These are phyloP conservation scores for Parochlus steinenii DNA, from an alignment of 2,888 invertebrate genomes.

Conservation along the genomic window DNA sequence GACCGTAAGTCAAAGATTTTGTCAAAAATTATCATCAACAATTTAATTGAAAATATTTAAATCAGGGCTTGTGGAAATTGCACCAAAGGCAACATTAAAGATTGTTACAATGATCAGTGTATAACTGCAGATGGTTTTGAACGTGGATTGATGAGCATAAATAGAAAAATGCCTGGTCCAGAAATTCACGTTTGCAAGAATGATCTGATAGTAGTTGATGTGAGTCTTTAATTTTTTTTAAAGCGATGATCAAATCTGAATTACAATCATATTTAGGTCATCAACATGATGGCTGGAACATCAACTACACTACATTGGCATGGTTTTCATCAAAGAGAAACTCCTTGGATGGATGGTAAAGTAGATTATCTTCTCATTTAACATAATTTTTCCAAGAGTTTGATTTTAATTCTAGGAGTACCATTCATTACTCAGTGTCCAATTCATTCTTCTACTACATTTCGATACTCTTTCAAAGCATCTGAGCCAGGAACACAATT, in stretches of 20 bases:
- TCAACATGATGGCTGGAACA: constrained; percentile 56
- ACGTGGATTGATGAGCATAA: constrained; percentile 31
- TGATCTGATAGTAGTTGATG: constrained; percentile 62
- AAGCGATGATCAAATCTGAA: too few relatives aligned
- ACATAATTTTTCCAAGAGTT: too few relatives aligned
- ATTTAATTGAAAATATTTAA: background rate
- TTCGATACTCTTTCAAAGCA: constrained; percentile 50
- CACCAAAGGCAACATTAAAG: constrained; percentile 21
- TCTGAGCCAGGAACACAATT: constrained; percentile 61
- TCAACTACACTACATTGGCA: constrained; percentile 80
- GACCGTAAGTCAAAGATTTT: too few relatives aligned
- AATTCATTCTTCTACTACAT: constrained; percentile 49
- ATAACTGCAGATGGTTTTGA: constrained; percentile 33
- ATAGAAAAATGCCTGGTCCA: constrained; percentile 34
- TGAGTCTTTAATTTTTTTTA: too few relatives aligned
- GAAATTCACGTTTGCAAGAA: constrained; percentile 57
- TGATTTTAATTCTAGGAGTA: too few relatives aligned
- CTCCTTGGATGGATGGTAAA: constrained; percentile 59
- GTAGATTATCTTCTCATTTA: background rate
- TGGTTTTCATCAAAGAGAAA: constrained; percentile 56
- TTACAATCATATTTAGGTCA: too few relatives aligned
- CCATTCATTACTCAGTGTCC: constrained; percentile 72
- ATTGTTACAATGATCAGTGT: constrained; percentile 33
- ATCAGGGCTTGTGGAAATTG: constrained; percentile 32
- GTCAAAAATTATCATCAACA: too few relatives aligned